A percentile compares a stretch with the other conserved stretches of the same genome.
Evolutionary conservation across 2,113 vertebrate genomes (phyloP).

Genomic region (Platysternon megacephalum): DNA sequence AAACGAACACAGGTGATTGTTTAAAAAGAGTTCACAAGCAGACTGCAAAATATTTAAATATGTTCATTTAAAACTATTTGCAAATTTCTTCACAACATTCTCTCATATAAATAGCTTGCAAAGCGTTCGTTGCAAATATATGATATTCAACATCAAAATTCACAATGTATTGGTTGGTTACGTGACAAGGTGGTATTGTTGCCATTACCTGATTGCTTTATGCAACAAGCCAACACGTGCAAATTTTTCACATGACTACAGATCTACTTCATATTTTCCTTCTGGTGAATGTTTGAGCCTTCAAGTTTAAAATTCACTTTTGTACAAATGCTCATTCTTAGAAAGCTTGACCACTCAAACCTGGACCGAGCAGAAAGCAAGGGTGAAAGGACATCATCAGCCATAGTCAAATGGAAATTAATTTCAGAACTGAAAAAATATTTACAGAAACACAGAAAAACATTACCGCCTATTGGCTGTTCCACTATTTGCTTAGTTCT

Average conservation of each 20-base stretch:
- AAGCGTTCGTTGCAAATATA: not conserved
- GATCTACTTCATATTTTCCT: not conserved
- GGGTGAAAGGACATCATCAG: not conserved
- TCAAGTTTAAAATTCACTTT: not conserved
- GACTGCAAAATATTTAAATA: not conserved
- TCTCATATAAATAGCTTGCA: not conserved
- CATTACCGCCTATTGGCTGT: fast-evolving
- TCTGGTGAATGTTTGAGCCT: not conserved
- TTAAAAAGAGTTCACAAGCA: not conserved
- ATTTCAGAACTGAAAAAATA: not conserved
- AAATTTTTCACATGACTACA: not conserved
- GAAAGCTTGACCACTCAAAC: not conserved
- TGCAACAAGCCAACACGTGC: not conserved
- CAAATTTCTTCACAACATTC: not conserved
- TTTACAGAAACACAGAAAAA: not conserved
- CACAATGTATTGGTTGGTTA: not conserved
- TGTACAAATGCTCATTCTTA: not conserved
- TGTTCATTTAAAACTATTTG: not conserved
- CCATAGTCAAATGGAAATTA: not conserved
- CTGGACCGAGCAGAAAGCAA: not conserved
- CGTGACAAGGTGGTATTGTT: not conserved
- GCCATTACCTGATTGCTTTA: not conserved
- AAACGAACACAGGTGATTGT: not conserved
- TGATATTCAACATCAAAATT: not conserved
- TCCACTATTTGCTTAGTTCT: fast-evolving